Base-by-base conservation (phyloP, 1,140 invertebrate genomes). In the Epicauta chinensis region DNA sequence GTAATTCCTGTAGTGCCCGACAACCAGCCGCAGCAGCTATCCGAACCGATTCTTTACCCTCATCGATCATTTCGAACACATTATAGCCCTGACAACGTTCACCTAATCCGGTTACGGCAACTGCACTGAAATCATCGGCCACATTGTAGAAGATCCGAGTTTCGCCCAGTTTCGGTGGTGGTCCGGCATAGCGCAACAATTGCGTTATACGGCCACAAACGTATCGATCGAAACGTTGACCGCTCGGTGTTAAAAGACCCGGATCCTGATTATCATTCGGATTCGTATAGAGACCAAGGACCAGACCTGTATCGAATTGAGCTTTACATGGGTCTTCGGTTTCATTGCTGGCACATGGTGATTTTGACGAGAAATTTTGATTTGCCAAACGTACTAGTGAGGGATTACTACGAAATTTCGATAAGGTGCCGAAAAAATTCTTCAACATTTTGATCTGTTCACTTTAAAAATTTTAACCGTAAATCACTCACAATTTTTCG, bases 71-170 rank as follows among this genome's bases (percentile, higher is more conserved):
- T 68, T 90, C 86, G 31, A 75, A 59, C 16, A 75, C 73, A 67
- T 85, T 81, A 54, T 73, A 84, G 2, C 75, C 75, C 13, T 75
- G 72, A 45, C 82, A 82, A 61, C 81, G 77, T 9, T 76, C 73
- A 0, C 86, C 86, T 13, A 89, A 66, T 17, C 84, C 82, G 16
- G 83, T 81, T 6, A 89, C 76, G 13, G 81, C 81, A 1, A 89
- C 77, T 12, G 75, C 75, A 4, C 70, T 74, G 58, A 77, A 86
- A 35, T 78, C 74, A 2, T 74, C 70, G 53, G 84, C 81, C 63
- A 81, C 71, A 71, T 78, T 85, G 63, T 69, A 83, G 62, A 75
- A 85, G 45, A 77, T 72, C 61, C 75, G 75, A 43, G 65, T 78
- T 65, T 70, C 72, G 39, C 75, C 85, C 55, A 69, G 62, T 46